These are phyloP conservation scores for Apis laboriosa DNA, from an alignment of 1,140 invertebrate species.

Conservation along the genomic window DNA sequence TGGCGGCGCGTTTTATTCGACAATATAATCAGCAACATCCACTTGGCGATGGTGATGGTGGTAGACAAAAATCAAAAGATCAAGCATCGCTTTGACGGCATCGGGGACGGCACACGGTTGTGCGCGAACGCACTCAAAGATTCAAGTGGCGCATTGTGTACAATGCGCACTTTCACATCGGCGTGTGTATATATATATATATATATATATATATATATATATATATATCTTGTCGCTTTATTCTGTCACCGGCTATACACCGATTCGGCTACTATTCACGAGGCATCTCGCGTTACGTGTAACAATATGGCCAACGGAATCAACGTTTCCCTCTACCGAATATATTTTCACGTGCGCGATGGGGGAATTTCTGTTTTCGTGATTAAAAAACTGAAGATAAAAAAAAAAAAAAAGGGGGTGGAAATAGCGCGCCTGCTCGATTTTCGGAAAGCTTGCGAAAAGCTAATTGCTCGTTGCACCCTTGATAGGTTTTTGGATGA, in stretches of 20 bases:
- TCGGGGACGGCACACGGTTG: slow-evolving; percentile 35
- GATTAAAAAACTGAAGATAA: slow-evolving; percentile 3
- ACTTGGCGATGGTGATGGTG: not conserved
- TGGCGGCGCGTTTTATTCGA: slow-evolving; percentile 16
- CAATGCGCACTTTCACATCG: slow-evolving; percentile 33
- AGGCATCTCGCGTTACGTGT: slow-evolving; percentile 9
- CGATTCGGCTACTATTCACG: slow-evolving; percentile 1
- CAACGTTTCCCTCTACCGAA: not conserved
- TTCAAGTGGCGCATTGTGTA: slow-evolving; percentile 54
- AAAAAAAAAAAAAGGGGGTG: too few species aligned
- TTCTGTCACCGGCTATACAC: slow-evolving; percentile 37
- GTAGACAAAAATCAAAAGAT: slow-evolving; percentile 57
- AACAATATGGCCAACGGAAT: slow-evolving; percentile 18
- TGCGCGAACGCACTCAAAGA: slow-evolving; percentile 54
- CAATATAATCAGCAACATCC: slow-evolving; percentile 39
- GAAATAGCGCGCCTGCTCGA: not conserved
- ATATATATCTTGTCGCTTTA: slow-evolving; percentile 40
- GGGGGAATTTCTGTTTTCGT: slow-evolving; percentile 16
- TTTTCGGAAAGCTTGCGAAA: not conserved
- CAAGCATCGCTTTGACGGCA: slow-evolving; percentile 50
- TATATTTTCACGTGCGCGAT: not conserved
- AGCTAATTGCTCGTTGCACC: not conserved
- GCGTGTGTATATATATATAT: not conserved
- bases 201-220: slow-evolving; percentile 3
- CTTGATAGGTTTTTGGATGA: too few species aligned